These are phyloP conservation scores for Hermetia illucens DNA, from an alignment of 1,140 invertebrate genomes.

Conservation along the genomic window DNA sequence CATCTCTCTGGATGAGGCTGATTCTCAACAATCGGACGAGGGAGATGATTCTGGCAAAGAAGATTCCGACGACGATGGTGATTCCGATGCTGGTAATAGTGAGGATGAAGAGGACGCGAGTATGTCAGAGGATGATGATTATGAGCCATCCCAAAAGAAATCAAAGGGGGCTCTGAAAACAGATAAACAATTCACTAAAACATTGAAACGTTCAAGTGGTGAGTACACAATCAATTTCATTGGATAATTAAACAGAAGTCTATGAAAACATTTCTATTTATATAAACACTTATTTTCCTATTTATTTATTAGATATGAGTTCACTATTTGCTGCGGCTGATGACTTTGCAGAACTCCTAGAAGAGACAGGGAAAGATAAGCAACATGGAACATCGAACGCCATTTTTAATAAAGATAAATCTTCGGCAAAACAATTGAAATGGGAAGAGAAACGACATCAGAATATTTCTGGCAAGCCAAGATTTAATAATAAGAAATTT, in stretches of 20 bases:
- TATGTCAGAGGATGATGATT: conserved; percentile 26
- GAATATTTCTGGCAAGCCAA: background rate
- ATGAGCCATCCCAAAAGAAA: conserved; percentile 23
- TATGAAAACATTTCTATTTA: conserved; percentile 21
- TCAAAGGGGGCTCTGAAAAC: conserved; percentile 7
- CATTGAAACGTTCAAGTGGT: background rate
- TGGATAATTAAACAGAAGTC: conserved; percentile 19
- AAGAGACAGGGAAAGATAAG: conserved; percentile 45
- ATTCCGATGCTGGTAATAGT: conserved; percentile 7
- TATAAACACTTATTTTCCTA: background rate
- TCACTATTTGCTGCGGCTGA: conserved; percentile 56
- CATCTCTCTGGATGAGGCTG: conserved; percentile 19
- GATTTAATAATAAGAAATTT: background rate
- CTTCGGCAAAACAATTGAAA: conserved; percentile 46
- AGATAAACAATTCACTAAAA: background rate
- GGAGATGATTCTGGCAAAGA: conserved; percentile 20
- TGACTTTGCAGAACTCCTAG: conserved; percentile 55
- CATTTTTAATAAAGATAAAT: conserved; percentile 47
- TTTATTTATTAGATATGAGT: conserved; percentile 25
- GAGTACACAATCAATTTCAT: conserved; percentile 10
- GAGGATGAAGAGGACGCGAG: conserved; percentile 21
- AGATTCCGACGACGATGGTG: conserved; percentile 14
- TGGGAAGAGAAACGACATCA: conserved; percentile 44
- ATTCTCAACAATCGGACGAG: no score
- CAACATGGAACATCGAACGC: conserved; percentile 46